These are phyloP conservation scores for Habroteleia sp. DNA, from an alignment of 2,888 invertebrate genomes.

Conservation along the genomic window DNA sequence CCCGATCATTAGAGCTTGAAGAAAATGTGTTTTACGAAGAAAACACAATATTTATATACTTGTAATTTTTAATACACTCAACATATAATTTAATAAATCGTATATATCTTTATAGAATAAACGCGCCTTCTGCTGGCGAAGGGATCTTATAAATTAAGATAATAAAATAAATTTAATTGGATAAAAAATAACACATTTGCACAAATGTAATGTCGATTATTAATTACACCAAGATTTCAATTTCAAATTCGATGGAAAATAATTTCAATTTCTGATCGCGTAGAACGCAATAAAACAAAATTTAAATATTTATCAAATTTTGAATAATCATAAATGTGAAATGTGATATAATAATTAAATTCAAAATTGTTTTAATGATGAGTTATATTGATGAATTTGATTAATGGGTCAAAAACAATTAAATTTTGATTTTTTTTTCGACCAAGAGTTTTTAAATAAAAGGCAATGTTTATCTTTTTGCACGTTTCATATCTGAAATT, in stretches of 20 bases:
- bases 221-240: conserved; percentile 22
- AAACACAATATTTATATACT: conserved; percentile 38
- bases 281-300: too few relatives aligned
- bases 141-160: conserved; percentile 10
- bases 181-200: conserved; percentile 14
- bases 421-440: too few relatives aligned
- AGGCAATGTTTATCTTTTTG: too few relatives aligned
- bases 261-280: too few relatives aligned
- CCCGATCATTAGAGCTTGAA: conserved; percentile 48
- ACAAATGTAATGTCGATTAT: conserved; percentile 12
- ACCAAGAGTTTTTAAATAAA: too few relatives aligned
- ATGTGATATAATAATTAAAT: too few relatives aligned
- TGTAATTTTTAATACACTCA: conserved; percentile 33
- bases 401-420: too few relatives aligned
- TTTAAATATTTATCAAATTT: too few relatives aligned
- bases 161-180: conserved; percentile 30
- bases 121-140: conserved; percentile 4
- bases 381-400: too few relatives aligned
- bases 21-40: conserved; percentile 36
- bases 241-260: conserved; percentile 11
- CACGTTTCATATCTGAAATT: too few relatives aligned
- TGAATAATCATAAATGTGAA: too few relatives aligned
- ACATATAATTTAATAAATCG: conserved; percentile 42
- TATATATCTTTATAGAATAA: conserved; percentile 30
- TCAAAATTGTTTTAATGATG: too few relatives aligned